Conservation (phyloP, 1,140 invertebrate species). For the Drosophila paulistorum region DNA sequence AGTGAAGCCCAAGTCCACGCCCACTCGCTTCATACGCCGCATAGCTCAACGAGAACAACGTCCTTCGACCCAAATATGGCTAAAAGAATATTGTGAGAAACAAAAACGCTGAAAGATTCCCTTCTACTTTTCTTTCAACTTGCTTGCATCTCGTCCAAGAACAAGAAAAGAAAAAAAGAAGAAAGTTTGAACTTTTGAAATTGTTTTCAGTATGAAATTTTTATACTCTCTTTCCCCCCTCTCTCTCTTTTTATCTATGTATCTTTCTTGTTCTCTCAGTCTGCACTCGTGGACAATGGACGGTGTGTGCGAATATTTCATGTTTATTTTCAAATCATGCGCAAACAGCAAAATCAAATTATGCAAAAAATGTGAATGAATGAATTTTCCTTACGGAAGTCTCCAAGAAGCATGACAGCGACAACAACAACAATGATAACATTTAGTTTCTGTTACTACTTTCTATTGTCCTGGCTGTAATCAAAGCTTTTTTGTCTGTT, state of each 20-base stretch:
- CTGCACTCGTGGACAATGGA: constrained; percentile 1
- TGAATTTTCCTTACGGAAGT: constrained; percentile 17
- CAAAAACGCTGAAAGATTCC: constrained; percentile 45
- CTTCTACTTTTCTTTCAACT: not conserved
- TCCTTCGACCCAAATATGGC: constrained; percentile 29
- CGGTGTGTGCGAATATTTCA: constrained; percentile 38
- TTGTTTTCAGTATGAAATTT: constrained; percentile 40
- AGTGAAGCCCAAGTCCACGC: not conserved
- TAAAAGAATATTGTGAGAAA: constrained; percentile 18
- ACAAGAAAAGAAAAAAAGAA: too few relatives aligned
- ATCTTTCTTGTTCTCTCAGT: not conserved
- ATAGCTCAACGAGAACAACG: constrained; percentile 36
- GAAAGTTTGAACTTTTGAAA: constrained; percentile 57
- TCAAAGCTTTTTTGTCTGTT: constrained; percentile 47
- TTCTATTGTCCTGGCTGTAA: constrained; percentile 26
- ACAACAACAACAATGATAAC: not conserved
- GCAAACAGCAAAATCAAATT: constrained; percentile 66
- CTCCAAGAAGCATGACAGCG: not conserved
- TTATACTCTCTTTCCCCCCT: constrained; percentile 6
- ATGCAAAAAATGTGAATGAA: constrained; percentile 47
- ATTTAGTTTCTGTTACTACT: not conserved
- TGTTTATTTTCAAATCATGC: constrained; percentile 68
- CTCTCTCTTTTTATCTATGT: not conserved
- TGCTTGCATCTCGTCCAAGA: not conserved
- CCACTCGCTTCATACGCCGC: constrained; percentile 22